Base-by-base conservation (phyloP, 2,797 vertebrate genomes). In the Coccyzus lansbergi region DNA sequence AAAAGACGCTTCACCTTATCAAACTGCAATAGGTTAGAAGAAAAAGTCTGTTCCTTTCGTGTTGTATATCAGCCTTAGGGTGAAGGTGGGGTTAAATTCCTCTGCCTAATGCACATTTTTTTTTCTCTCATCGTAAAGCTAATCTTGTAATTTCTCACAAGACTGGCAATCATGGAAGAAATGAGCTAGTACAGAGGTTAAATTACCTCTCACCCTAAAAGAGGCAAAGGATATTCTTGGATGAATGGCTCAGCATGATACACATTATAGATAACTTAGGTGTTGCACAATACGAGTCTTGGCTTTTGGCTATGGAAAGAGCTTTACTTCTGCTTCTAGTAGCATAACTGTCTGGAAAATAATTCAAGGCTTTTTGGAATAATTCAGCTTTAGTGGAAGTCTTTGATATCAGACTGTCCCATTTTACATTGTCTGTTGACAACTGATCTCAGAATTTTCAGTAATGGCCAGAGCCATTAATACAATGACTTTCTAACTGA, bases 181-280 rank as follows among this genome's bases (percentile, higher is more conserved):
- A 95, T 56, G 58, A 96, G 69, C 53, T 86, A 59, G 46, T 72
- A 34, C 48, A 68, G 70, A 88, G 78, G 69, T 91, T 86, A 90
- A 94, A 96, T 93, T 95, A 92, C 78, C 75, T 94, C 72, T 93
- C 77, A 48, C 76, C 86, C 78, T 81, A 48, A 92, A 93, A 64
- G 67, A 82, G 62, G 82, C 58, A 84, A 86, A 93, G 79, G 46
- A 82, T 91, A 56, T 93, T 88, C 80, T 65, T 88, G 87, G 76
- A 81, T 92, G 88, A 92, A 91, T 55, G 65, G 69, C 82, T 94
- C 84, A 72, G 84, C 65, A 42, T 75, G 89, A 90, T 88, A 55
- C 48, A 83, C 36, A 40, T 94, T 83, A 83, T 28, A 88, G 76
- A 78, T 94, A 94, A 89, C 76, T 52, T 40, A 81, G 42, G 36